These are phyloP conservation scores for Octodonta nipae DNA, from an alignment of 2,888 invertebrate genomes.

Conservation along the genomic window DNA sequence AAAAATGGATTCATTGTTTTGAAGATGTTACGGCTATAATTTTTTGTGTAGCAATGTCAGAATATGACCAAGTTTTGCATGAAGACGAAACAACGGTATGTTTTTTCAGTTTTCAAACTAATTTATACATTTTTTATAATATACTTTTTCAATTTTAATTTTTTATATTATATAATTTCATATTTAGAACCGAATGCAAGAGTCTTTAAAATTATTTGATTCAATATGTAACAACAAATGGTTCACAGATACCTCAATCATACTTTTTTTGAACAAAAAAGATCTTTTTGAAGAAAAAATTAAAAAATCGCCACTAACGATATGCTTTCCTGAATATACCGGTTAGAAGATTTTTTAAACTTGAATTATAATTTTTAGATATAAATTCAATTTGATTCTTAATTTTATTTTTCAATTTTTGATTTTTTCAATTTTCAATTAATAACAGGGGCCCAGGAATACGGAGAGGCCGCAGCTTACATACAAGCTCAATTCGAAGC, in stretches of 20 bases:
- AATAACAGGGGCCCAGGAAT: too few relatives aligned
- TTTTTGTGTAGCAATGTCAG: slow-evolving; percentile 99
- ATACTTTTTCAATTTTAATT: slow-evolving; percentile 44
- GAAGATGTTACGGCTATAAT: slow-evolving; percentile 99
- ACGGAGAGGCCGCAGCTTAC: slow-evolving; percentile 97
- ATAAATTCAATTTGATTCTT: too few relatives aligned
- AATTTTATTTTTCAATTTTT: too few relatives aligned
- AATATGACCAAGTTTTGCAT: slow-evolving; percentile 99
- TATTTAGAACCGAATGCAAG: slow-evolving; percentile 99
- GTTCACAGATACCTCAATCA: slow-evolving; percentile 99
- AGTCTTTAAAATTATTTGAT: slow-evolving; percentile 97
- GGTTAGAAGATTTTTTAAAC: slow-evolving; percentile 43
- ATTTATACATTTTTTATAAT: too few relatives aligned
- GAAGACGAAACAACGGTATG: slow-evolving; percentile 98
- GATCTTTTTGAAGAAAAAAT: slow-evolving; percentile 99
- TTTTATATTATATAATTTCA: too few relatives aligned
- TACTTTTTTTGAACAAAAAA: slow-evolving; percentile 99
- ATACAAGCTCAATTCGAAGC: slow-evolving; percentile 99
- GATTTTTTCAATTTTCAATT: too few relatives aligned
- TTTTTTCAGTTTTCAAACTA: too few relatives aligned
- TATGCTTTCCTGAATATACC: slow-evolving; percentile 98
- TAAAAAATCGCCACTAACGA: slow-evolving; percentile 96
- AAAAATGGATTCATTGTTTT: slow-evolving; percentile 99
- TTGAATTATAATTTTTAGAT: neutral
- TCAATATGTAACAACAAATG: slow-evolving; percentile 99